phyloP scores from a whole-genome alignment of 2,113 vertebrate species.

The Electrona antarctica region DNA sequence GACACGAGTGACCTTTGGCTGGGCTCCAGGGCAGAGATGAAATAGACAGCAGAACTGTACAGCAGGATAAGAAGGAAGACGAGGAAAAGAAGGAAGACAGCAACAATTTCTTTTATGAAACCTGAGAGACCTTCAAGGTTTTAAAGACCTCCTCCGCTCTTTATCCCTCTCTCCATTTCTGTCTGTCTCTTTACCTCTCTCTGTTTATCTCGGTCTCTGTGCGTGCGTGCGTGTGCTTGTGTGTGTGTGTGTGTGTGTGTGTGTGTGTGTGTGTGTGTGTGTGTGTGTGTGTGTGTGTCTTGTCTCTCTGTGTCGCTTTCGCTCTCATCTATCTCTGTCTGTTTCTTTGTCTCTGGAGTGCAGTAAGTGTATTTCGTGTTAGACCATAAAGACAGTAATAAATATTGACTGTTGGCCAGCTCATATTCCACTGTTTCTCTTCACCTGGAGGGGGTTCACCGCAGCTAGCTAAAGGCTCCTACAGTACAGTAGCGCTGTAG shows the following conservation, averaged over 20 bases:
- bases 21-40: conserved; percentile 49
- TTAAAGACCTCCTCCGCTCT: too few relatives aligned
- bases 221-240: too few relatives aligned
- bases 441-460: conserved; percentile 55
- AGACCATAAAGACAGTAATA: conserved; percentile 77
- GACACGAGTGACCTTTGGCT: conserved; percentile 45
- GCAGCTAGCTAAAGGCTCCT: neutral
- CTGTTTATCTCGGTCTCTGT: conserved; percentile 3
- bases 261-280: too few relatives aligned
- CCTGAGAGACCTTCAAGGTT: conserved; percentile 46
- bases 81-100: conserved; percentile 23
- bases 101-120: conserved; percentile 58
- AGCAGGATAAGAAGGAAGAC: conserved; percentile 26
- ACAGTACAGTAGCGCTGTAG: neutral
- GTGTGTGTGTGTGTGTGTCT: neutral
- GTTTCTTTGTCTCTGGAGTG: conserved; percentile 55
- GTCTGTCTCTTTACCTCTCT: conserved; percentile 14
- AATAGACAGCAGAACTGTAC: conserved; percentile 29
- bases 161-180: neutral
- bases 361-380: conserved; percentile 76
- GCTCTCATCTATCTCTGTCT: conserved; percentile 15
- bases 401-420: conserved; percentile 76
- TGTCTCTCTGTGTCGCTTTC: neutral
- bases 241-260: too few relatives aligned
- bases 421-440: conserved; percentile 67